Evolutionary conservation across 2,113 vertebrate species (phyloP).

Genomic region (Athene cunicularia): DNA sequence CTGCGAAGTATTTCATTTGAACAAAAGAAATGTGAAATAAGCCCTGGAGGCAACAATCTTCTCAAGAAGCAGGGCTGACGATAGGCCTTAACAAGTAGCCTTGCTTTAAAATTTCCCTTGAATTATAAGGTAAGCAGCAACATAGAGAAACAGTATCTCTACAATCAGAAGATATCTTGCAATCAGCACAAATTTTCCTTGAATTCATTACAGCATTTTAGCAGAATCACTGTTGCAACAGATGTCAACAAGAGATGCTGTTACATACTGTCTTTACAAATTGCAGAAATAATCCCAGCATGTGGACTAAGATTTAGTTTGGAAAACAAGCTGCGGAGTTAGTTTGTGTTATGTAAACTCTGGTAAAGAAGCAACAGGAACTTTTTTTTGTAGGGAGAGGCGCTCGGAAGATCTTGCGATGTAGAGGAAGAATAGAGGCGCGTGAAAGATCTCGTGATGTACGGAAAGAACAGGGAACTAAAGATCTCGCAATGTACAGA

Average conservation of each 20-base stretch:
- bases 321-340: neutral
- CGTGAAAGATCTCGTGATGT: too few species aligned
- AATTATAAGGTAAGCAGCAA: neutral
- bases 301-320: neutral
- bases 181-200: neutral
- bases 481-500: too few species aligned
- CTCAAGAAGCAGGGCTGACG: neutral
- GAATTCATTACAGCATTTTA: neutral
- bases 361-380: neutral
- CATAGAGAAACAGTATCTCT: neutral
- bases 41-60: neutral
- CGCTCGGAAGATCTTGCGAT: too few species aligned
- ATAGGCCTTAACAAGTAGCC: neutral
- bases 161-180: neutral
- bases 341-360: neutral
- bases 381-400: neutral
- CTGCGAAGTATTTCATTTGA: neutral
- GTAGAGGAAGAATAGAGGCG: too few species aligned
- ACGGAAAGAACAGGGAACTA: too few species aligned
- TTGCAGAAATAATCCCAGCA: neutral
- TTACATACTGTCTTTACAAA: slow-evolving; percentile 5
- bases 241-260: neutral
- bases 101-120: neutral
- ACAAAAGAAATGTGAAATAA: neutral
- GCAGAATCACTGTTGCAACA: slow-evolving; percentile 21